Conservation (phyloP, 2,888 invertebrate species). For the Platycnemis pennipes region DNA sequence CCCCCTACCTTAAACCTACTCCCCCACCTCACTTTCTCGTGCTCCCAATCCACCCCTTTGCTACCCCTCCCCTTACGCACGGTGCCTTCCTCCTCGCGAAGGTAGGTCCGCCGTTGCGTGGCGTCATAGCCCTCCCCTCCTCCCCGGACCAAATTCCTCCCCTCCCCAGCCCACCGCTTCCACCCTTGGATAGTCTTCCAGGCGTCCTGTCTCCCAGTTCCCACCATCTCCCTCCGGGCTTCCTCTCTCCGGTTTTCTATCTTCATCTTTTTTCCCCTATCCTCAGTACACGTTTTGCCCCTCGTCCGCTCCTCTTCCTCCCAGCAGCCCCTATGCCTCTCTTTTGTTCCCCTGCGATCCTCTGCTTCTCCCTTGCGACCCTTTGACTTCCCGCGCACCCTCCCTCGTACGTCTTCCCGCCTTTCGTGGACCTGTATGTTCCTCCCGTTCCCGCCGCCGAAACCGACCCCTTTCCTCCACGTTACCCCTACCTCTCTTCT, state of each 20-base stretch:
- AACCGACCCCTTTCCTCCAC: background rate
- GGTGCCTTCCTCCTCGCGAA: background rate
- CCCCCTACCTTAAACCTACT: background rate
- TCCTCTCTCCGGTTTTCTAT: background rate
- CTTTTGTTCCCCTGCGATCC: background rate
- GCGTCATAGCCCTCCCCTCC: background rate
- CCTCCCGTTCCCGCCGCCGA: background rate
- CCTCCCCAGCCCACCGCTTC: no score
- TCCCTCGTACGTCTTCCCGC: background rate
- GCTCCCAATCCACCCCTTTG: background rate
- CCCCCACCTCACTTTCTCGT: background rate
- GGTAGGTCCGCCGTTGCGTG: background rate
- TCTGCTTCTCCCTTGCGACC: background rate
- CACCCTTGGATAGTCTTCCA: no score
- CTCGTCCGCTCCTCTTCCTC: background rate
- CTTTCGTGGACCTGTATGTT: background rate
- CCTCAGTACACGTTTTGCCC: background rate
- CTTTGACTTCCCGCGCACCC: background rate
- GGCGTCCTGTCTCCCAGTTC: background rate
- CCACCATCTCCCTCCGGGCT: background rate
- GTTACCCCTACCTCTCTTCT: background rate
- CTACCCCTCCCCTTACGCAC: slow-evolving; percentile 11
- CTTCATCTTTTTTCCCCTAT: background rate
- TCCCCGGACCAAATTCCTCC: background rate
- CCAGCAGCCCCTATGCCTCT: background rate